Base-by-base conservation (phyloP, 2,113 vertebrate genomes). In the Parus major region DNA sequence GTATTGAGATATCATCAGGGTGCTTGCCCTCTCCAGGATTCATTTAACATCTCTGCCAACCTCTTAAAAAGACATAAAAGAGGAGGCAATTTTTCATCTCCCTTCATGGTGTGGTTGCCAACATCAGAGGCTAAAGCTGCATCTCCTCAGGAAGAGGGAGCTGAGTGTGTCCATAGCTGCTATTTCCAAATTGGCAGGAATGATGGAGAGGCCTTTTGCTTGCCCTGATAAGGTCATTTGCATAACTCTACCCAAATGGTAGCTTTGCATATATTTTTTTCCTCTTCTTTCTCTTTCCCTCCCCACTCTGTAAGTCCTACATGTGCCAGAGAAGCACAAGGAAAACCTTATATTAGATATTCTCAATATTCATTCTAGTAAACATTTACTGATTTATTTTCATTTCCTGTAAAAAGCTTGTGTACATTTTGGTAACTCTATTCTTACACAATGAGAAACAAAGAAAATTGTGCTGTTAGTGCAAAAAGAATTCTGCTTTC, bases 161-260 rank as follows among this genome's bases (percentile, higher is more conserved):
- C 2, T 82, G 80, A 84, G 42, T 83, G 66, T 70, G 86, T 65
- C 88, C 25, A 1, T 35, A 68, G 92, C 50, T 86, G 79, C 77
- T 82, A 3, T 82, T 96, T 94, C 82, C 83, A 41, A 94, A 57
- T 46, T 94, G 93, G 93, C 76, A 95, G 80, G 44, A 80, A 50
- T 14, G 46, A 68, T 41, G 46, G 27, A 92, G 91, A 88, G 92
- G 82, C 70, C 84, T 96, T 91, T 97, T 90, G 79, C 90, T 91
- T 81, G 92, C 41, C 72, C 76, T 88, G 92, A 95, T 96, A 96
- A 94, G 85, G 88, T 61, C 61, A 89, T 96, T 92, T 94, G 77
- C 92, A 93, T 95, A 94, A 86, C 84, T 90, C 71, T 81, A 80
- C 82, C 60, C 77, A 80, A 86, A 25, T 91, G 89, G 39, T 39